These are phyloP conservation scores for Odontamblyopus rebecca DNA, from an alignment of 2,797 vertebrate species.

Conservation along the genomic window DNA sequence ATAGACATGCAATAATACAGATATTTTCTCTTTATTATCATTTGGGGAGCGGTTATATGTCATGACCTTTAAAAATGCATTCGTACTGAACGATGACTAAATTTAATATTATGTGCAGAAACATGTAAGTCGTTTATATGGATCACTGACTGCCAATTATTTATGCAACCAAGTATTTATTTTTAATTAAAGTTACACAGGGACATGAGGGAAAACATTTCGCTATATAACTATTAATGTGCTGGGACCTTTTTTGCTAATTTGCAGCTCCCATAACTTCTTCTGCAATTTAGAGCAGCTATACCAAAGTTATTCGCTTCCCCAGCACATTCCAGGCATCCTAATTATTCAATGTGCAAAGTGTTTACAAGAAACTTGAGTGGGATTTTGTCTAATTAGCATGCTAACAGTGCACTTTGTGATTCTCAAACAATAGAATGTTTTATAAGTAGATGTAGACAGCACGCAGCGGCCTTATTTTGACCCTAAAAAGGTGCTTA, in stretches of 20 bases:
- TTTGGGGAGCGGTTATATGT: not conserved
- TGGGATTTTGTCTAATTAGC: no score
- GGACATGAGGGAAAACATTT: not conserved
- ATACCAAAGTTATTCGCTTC: no score
- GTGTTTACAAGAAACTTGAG: no score
- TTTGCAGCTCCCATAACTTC: not conserved
- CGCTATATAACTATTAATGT: not conserved
- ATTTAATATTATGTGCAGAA: not conserved
- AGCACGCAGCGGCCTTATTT: no score
- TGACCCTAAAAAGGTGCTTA: no score
- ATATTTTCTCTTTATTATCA: not conserved
- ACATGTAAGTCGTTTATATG: not conserved
- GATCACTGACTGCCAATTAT: slow-evolving; percentile 3
- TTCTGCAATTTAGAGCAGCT: not conserved
- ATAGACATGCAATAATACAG: not conserved
- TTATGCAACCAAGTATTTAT: not conserved
- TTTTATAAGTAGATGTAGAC: no score
- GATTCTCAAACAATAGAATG: no score
- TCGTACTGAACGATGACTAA: not conserved
- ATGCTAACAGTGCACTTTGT: no score
- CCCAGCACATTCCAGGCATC: no score
- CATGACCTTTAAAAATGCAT: not conserved
- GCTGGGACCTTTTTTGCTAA: not conserved
- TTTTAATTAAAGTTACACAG: not conserved
- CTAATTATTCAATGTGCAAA: no score